These are phyloP conservation scores for Zele albiditarsus DNA, from an alignment of 2,888 invertebrate species.

Conservation along the genomic window DNA sequence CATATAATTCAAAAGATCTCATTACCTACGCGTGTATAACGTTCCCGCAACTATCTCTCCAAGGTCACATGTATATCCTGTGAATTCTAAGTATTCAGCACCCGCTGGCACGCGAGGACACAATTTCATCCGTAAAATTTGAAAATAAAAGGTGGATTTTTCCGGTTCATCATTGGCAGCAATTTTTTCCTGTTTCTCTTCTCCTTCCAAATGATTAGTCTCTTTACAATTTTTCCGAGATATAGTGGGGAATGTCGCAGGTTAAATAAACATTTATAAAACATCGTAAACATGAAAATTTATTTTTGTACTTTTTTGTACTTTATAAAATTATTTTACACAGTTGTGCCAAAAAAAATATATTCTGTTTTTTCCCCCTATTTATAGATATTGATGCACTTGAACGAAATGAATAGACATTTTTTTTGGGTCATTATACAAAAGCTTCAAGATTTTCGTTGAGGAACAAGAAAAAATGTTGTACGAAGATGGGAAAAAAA, in stretches of 20 bases:
- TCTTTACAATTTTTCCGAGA: not conserved
- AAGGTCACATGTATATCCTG: conserved; percentile 3
- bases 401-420: not conserved
- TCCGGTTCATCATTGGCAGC: not conserved
- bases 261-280: not conserved
- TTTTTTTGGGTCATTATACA: not conserved
- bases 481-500: too few relatives aligned
- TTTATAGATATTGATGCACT: too few relatives aligned
- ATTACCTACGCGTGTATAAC: conserved; percentile 10
- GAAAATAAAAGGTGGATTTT: not conserved
- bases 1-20: conserved; percentile 25
- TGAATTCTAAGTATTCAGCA: conserved; percentile 46
- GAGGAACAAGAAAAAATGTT: not conserved
- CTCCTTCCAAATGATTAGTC: not conserved
- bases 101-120: conserved; percentile 65
- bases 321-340: not conserved
- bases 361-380: not conserved
- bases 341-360: too few relatives aligned
- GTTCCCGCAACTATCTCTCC: conserved; percentile 24
- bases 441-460: conserved; percentile 7
- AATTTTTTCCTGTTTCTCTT: not conserved
- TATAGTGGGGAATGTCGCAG: not conserved
- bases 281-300: not conserved
- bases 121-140: not conserved
- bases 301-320: not conserved